These are phyloP conservation scores for Hydrophis major DNA, from an alignment of 2,797 vertebrate species.

Conservation along the genomic window DNA sequence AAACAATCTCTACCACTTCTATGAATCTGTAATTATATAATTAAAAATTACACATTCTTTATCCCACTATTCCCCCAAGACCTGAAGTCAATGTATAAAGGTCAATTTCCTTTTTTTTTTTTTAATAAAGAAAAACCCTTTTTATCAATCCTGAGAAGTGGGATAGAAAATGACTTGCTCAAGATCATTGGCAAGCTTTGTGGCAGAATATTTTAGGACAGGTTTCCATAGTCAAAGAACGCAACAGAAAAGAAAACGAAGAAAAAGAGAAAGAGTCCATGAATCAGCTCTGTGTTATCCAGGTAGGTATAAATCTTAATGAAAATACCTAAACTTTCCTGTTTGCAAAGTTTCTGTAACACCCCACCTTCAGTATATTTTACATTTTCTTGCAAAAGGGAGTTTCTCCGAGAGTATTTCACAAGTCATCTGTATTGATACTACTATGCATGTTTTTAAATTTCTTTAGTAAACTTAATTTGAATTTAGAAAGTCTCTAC, in stretches of 20 bases:
- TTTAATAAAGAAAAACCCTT: background rate
- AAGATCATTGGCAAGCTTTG: background rate
- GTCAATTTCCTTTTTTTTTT: background rate
- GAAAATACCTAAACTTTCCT: slow-evolving; percentile 57
- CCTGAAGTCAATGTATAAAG: background rate
- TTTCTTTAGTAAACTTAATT: slow-evolving; percentile 66
- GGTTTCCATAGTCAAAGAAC: no score
- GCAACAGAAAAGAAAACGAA: background rate
- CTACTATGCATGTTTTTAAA: slow-evolving; percentile 31
- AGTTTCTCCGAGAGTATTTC: slow-evolving; percentile 61
- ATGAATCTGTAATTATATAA: background rate
- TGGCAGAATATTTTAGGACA: background rate
- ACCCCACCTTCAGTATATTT: slow-evolving; percentile 32
- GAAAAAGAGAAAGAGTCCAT: background rate
- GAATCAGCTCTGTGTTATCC: background rate
- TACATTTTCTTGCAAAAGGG: slow-evolving; percentile 46
- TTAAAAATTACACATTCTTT: background rate
- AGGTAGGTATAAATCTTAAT: background rate
- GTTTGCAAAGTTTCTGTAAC: slow-evolving; percentile 2
- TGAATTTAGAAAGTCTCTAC: slow-evolving; percentile 78
- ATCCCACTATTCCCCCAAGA: background rate
- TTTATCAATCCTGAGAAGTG: background rate
- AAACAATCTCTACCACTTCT: background rate
- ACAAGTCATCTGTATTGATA: slow-evolving; percentile 64
- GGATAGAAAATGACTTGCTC: background rate